Evolutionary conservation across 2,797 vertebrate genomes (phyloP), one percentile per base, ranked within the genome.

Genomic region (Amniataba percoides): DNA sequence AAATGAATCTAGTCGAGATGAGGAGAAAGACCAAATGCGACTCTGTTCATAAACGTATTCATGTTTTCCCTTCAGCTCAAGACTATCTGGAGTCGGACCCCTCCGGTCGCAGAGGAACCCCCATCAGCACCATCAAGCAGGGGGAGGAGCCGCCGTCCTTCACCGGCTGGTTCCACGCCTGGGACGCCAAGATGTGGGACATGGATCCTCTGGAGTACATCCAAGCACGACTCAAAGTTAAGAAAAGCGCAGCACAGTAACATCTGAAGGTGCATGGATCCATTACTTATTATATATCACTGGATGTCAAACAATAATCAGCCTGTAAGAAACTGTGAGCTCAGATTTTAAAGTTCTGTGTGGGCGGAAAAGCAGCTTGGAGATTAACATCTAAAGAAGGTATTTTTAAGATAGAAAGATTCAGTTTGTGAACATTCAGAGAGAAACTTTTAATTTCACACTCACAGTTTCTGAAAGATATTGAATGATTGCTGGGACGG

Each of bases 131-230:
- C 40, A 76, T 95, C 21, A 95, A 94, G 75, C 95, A 96, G 77
- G 94, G 90, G 1, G 36, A 73, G 3, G 95, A 96, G 82, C 94
- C 92, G 0, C 64, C 51, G 1, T 85, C 85, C 40, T 96, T 96
- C 86, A 94, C 86, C 0, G 95, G 95, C 58, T 96, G 95, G 95
- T 96, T 96, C 89, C 93, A 92, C 0, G 93, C 86, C 71, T 96
- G 95, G 95, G 94, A 96, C 68, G 0, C 74, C 10, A 64, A 86
- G 16, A 79, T 95, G 92, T 96, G 94, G 94, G 74, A 88, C 3
- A 88, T 74, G 34, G 83, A 91, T 77, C 71, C 48, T 16, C 1
- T 90, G 67, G 55, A 89, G 2, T 21, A 27, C 31, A 61, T 91
- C 3, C 10, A 80, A 56, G 27, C 69, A n/a, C 56, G 13, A 12